A percentile compares a stretch with the other conserved stretches of the same genome.
These are phyloP conservation scores for Camponotus fellah DNA, from an alignment of 2,888 invertebrate genomes.

Conservation along the genomic window DNA sequence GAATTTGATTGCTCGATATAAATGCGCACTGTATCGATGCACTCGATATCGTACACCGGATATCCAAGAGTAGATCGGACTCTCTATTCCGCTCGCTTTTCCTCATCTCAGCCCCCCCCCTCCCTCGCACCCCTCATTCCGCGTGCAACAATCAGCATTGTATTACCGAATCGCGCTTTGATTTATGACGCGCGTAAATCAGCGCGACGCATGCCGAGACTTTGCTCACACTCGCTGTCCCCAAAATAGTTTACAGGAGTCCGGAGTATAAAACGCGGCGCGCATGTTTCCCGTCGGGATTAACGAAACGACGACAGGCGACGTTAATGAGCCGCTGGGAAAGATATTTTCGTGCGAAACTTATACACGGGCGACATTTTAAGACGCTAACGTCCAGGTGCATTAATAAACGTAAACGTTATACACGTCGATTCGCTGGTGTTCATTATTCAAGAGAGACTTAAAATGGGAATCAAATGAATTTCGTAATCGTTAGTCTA, in stretches of 20 bases:
- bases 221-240: constrained; percentile 76
- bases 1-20: not conserved
- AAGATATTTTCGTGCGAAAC: constrained; percentile 51
- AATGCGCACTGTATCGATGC: not conserved
- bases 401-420: constrained; percentile 13
- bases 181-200: constrained; percentile 81
- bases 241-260: constrained; percentile 81
- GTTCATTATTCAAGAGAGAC: not conserved
- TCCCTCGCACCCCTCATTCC: too few species aligned
- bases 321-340: constrained; percentile 65
- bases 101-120: constrained; percentile 27
- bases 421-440: not conserved
- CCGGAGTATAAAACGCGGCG: constrained; percentile 71
- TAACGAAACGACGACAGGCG: constrained; percentile 75
- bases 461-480: not conserved
- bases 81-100: constrained; percentile 20
- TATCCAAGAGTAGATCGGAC: constrained; percentile 22
- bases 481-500: not conserved
- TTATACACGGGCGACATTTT: not conserved
- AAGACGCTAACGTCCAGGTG: not conserved
- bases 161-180: constrained; percentile 76
- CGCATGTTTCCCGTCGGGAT: constrained; percentile 69
- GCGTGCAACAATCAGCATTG: constrained; percentile 77
- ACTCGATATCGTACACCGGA: not conserved
- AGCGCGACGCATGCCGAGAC: constrained; percentile 74